These are phyloP conservation scores for Microctonus aethiopoides DNA, from an alignment of 2,888 invertebrate species.

Conservation along the genomic window DNA sequence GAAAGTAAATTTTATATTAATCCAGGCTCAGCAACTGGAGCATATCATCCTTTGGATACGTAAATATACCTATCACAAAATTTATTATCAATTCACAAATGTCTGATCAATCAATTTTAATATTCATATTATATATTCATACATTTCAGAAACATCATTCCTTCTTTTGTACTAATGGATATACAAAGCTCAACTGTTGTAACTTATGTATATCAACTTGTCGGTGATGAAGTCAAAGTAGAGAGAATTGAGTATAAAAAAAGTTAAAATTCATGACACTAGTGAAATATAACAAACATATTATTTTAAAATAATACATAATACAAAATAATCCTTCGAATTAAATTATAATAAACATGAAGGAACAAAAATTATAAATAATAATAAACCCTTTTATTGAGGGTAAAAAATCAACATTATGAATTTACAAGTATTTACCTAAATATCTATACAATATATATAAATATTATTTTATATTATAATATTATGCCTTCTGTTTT, in stretches of 20 bases:
- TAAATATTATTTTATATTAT: slow-evolving; percentile 28
- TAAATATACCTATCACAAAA: slow-evolving; percentile 61
- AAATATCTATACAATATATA: slow-evolving; percentile 14
- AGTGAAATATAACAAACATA: not conserved
- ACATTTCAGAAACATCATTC: slow-evolving; percentile 79
- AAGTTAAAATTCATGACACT: slow-evolving; percentile 68
- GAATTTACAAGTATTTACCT: not conserved
- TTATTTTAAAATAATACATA: not conserved
- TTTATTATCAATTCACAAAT: not conserved
- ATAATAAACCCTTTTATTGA: not conserved
- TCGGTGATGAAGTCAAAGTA: slow-evolving; percentile 99
- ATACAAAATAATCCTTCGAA: not conserved
- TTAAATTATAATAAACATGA: not conserved
- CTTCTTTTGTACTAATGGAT: slow-evolving; percentile 99
- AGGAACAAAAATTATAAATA: not conserved
- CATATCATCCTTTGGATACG: slow-evolving; percentile 93
- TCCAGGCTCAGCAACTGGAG: slow-evolving; percentile 98
- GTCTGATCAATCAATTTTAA: not conserved
- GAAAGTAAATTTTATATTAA: slow-evolving; percentile 99
- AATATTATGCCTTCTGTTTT: slow-evolving; percentile 25
- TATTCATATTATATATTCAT: slow-evolving; percentile 2
- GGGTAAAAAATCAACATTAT: not conserved
- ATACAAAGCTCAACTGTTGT: slow-evolving; percentile 98
- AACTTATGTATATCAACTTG: slow-evolving; percentile 97
- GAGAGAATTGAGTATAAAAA: slow-evolving; percentile 98